Conservation (phyloP, 2,888 invertebrate species). For the Spodoptera littoralis region DNA sequence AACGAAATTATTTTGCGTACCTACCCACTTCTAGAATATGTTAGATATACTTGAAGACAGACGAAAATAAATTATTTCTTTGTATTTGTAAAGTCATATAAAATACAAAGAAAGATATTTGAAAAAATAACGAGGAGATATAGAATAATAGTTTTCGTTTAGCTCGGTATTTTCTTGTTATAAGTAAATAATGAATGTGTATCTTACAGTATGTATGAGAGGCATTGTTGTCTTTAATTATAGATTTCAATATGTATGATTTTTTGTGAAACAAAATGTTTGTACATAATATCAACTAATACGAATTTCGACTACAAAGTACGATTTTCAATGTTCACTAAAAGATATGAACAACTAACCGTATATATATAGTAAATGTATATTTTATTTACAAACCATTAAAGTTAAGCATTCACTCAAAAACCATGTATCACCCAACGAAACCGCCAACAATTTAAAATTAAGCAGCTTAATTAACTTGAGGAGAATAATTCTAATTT, state of each 20-base stretch:
- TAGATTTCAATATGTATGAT: too few relatives aligned
- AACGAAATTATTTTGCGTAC: background rate
- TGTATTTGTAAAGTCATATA: constrained; percentile 1
- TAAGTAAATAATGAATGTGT: too few relatives aligned
- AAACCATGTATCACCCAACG: background rate
- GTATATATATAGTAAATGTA: too few relatives aligned
- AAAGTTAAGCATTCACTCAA: background rate
- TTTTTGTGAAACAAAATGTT: too few relatives aligned
- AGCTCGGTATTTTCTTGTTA: background rate
- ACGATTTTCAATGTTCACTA: too few relatives aligned
- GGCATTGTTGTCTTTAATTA: too few relatives aligned
- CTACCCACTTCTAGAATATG: background rate
- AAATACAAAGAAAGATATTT: background rate
- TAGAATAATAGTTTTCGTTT: too few relatives aligned
- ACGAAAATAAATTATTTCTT: background rate
- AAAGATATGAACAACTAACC: too few relatives aligned
- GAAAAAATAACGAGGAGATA: constrained; percentile 16
- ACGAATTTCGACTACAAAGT: too few relatives aligned
- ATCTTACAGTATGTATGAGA: too few relatives aligned
- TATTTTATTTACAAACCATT: background rate
- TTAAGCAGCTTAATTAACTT: constrained; percentile 16
- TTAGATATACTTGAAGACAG: background rate
- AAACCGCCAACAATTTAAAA: too few relatives aligned
- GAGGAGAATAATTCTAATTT: constrained; percentile 31
- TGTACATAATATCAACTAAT: too few relatives aligned